Percentiles rank a stretch among this genome's conserved stretches.
These are phyloP conservation scores for Barbus barbus DNA, from an alignment of 2,113 vertebrate genomes.

Conservation along the genomic window DNA sequence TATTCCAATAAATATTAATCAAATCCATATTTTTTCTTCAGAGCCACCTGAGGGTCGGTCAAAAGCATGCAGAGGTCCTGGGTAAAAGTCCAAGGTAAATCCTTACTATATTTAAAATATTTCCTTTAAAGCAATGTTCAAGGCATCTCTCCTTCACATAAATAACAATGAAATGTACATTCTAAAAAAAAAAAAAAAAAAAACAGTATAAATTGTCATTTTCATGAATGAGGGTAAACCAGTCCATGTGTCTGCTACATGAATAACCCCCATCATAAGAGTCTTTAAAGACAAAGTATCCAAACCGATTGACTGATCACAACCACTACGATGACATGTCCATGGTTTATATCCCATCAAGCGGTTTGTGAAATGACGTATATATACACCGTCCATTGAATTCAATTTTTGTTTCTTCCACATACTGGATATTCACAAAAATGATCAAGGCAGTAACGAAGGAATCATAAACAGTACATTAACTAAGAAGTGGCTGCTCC, in stretches of 20 bases:
- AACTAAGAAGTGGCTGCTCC: slow-evolving; percentile 47
- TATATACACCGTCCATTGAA: slow-evolving; percentile 46
- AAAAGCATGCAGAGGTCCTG: slow-evolving; percentile 6
- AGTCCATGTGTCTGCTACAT: slow-evolving; percentile 36
- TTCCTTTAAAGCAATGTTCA: slow-evolving; percentile 25
- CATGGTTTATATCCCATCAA: slow-evolving; percentile 43
- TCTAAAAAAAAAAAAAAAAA: slow-evolving; percentile 56
- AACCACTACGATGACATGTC: slow-evolving; percentile 20
- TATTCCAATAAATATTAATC: background rate
- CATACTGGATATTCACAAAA: slow-evolving; percentile 34
- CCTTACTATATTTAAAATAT: background rate
- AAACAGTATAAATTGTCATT: slow-evolving; percentile 34
- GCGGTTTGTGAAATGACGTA: slow-evolving; percentile 58
- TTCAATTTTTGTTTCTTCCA: slow-evolving; percentile 7
- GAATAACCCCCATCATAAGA: slow-evolving; percentile 21
- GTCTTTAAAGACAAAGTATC: slow-evolving; percentile 9
- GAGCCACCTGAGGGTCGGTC: slow-evolving; percentile 54
- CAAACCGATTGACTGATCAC: slow-evolving; percentile 24
- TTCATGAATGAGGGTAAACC: slow-evolving; percentile 33
- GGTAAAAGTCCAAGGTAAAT: slow-evolving; percentile 1
- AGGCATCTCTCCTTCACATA: slow-evolving; percentile 53
- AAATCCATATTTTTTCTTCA: background rate
- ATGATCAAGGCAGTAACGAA: slow-evolving; percentile 50
- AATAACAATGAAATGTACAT: slow-evolving; percentile 64
- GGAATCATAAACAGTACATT: slow-evolving; percentile 37